These are phyloP conservation scores for Neosilurus hyrtlii DNA, from an alignment of 2,797 vertebrate species.

Conservation along the genomic window DNA sequence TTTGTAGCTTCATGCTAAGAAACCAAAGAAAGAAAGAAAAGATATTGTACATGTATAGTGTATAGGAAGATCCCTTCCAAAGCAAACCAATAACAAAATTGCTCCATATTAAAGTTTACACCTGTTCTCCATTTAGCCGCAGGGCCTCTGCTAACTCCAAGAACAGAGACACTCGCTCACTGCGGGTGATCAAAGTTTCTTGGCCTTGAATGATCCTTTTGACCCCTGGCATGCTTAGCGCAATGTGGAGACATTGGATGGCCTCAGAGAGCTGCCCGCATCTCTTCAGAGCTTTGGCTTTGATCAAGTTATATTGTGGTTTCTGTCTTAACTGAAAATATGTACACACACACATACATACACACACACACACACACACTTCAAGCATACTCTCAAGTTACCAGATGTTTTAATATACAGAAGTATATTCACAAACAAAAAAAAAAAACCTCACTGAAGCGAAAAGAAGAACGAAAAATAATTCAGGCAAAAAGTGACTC, in stretches of 20 bases:
- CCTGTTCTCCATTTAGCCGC: constrained; percentile 72
- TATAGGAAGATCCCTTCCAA: background rate
- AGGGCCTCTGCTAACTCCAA: constrained; percentile 72
- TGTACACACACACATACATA: background rate
- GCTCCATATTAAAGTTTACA: constrained; percentile 41
- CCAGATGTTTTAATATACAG: background rate
- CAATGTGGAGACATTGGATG: constrained; percentile 69
- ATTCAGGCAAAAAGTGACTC: background rate
- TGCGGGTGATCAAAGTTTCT: constrained; percentile 46
- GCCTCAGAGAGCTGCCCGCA: constrained; percentile 66
- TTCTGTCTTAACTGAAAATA: constrained; percentile 67
- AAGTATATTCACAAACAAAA: too few relatives aligned
- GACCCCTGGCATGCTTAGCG: constrained; percentile 61
- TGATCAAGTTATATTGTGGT: constrained; percentile 73
- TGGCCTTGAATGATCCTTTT: constrained; percentile 52
- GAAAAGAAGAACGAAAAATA: background rate
- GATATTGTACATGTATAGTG: background rate
- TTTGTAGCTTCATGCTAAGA: constrained; percentile 75
- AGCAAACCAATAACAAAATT: background rate
- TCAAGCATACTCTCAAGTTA: background rate
- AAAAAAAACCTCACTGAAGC: background rate
- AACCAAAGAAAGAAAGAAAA: background rate
- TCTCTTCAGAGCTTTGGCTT: constrained; percentile 67
- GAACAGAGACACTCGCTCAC: constrained; percentile 67
- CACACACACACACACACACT: background rate